Base-by-base conservation (phyloP, 2,113 vertebrate genomes). In the Euleptes europaea region DNA sequence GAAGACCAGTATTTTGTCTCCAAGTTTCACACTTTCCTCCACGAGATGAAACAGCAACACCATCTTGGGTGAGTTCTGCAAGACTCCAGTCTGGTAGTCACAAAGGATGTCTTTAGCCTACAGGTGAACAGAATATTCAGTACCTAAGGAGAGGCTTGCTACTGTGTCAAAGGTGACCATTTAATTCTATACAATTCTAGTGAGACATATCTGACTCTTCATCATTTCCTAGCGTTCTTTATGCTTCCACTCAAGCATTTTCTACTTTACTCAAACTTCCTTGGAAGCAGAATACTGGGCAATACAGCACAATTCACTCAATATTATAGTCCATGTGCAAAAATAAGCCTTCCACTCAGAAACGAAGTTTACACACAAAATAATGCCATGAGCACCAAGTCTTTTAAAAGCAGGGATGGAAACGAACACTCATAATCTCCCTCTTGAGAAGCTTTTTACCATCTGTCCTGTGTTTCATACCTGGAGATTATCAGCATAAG, bases 31-130 rank as follows among this genome's bases (percentile, higher is more conserved):
- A 33, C 98, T 98, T 92, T 99, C 98, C 21, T 99, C 99, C 74
- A 99, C 98, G 90, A 99, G 91, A 92, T 99, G 97, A 92, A 99
- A 99, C n/a, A 99, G 97, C 82, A 99, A 94, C 76, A 98, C 96
- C 98, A 99, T 99, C 94, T 99, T 99, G 63, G 98, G 98, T 0
- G 99, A 99, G 93, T 99, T 99, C 89, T 99, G 97, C 90, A 99
- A 94, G 89, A 99, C 95, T 54, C 99, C 99, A 0, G 94, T 96
- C 88, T 97, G 97, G 92, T 99, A 99, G 93, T 97, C 96, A 82
- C 94, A 97, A 96, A 99, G 96, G 87, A 99, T 96, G 86, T 98
- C 98, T 93, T 99, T 99, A 85, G 99, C 99, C 99, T 99, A 89
- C 33, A 78, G 0, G 94, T 83, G 93, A 93, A 78, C 26, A 71